Conservation (phyloP, 1,140 invertebrate genomes). For the Drosophila parvula region DNA sequence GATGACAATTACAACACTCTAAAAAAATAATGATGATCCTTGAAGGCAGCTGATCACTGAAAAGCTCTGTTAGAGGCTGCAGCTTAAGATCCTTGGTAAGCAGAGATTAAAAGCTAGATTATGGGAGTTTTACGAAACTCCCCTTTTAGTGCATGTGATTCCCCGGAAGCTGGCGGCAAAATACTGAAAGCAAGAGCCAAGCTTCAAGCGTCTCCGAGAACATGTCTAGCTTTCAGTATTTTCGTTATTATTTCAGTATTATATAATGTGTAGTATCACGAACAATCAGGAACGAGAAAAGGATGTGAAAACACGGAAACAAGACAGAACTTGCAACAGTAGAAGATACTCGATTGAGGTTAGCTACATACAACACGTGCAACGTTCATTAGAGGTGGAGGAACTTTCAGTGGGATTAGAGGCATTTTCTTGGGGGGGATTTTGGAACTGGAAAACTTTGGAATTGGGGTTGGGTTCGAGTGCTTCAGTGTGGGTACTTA, state of each 20-base stretch:
- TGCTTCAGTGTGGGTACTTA: conserved; percentile 25
- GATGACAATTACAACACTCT: conserved; percentile 23
- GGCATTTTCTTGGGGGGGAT: background rate
- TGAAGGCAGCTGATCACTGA: background rate
- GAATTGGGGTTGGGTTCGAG: conserved; percentile 10
- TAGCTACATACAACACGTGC: conserved; percentile 43
- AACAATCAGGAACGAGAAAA: conserved; percentile 26
- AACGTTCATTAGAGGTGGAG: conserved; percentile 25
- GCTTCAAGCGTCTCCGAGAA: conserved; percentile 58
- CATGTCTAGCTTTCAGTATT: conserved; percentile 77
- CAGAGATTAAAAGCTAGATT: conserved; percentile 16
- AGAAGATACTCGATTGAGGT: conserved; percentile 31
- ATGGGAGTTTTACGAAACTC: conserved; percentile 2
- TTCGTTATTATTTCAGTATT: conserved; percentile 21
- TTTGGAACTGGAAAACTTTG: background rate
- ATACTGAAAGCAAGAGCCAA: conserved; percentile 65
- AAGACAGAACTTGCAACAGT: conserved; percentile 57
- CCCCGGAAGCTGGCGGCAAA: conserved; percentile 24
- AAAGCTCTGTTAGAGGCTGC: conserved; percentile 21
- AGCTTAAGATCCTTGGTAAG: conserved; percentile 20
- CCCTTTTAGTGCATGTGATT: conserved; percentile 18
- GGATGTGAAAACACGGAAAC: conserved; percentile 29
- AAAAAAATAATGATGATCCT: conserved; percentile 18
- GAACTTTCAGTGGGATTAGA: conserved; percentile 12
- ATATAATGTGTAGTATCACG: conserved; percentile 17